Percentiles rank a stretch among this genome's conserved stretches.
Conservation (phyloP, 2,797 vertebrate species). For the Hydrocynus forskahlii region DNA sequence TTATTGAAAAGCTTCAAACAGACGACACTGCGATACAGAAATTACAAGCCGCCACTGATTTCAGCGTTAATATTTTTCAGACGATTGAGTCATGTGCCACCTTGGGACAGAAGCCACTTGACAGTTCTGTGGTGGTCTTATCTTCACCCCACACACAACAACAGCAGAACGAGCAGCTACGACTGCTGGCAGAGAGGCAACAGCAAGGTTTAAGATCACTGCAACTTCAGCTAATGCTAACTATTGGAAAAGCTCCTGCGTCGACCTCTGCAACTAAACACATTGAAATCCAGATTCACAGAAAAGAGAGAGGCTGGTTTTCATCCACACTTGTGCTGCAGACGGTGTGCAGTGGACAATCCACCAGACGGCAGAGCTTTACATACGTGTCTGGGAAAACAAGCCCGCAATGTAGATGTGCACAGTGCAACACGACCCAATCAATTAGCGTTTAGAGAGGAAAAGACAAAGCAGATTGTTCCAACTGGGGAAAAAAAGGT, state of each 20-base stretch:
- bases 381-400: not conserved
- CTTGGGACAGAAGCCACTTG: slow-evolving; percentile 80
- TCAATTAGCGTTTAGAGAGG: slow-evolving; percentile 5
- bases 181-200: slow-evolving; percentile 58
- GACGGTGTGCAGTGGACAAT: not conserved
- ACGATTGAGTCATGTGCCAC: slow-evolving; percentile 73
- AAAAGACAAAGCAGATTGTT: slow-evolving; percentile 7
- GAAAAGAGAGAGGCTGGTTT: slow-evolving; percentile 1
- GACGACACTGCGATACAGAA: slow-evolving; percentile 71
- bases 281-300: slow-evolving; percentile 1
- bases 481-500: not conserved
- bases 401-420: slow-evolving; percentile 14
- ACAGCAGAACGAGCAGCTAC: slow-evolving; percentile 70
- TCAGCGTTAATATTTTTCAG: slow-evolving; percentile 62
- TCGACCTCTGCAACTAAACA: not conserved
- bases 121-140: slow-evolving; percentile 76
- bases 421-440: slow-evolving; percentile 1
- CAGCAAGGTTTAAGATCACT: slow-evolving; percentile 75
- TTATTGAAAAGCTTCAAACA: slow-evolving; percentile 83
- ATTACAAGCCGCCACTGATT: slow-evolving; percentile 70
- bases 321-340: not conserved
- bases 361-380: not conserved
- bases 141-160: slow-evolving; percentile 72
- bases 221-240: slow-evolving; percentile 58
- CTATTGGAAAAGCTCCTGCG: slow-evolving; percentile 4